Conservation (phyloP, 2,888 invertebrate species). For the Drosophila koepferae region DNA sequence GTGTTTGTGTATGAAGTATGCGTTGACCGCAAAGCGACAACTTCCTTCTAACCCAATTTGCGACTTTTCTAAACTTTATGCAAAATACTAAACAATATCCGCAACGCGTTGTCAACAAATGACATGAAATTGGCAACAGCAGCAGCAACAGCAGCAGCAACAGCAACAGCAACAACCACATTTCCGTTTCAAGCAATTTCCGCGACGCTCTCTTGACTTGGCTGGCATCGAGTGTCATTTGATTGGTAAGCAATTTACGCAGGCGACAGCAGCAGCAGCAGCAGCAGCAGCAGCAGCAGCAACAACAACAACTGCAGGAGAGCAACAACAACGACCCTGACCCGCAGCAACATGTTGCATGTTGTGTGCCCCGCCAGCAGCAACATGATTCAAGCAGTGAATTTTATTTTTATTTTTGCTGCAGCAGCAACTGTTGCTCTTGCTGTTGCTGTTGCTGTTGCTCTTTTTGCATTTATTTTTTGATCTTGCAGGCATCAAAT, state of each 20-base stretch:
- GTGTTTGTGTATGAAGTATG: not conserved
- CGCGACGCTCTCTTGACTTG: conserved; percentile 60
- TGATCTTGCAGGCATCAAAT: conserved; percentile 61
- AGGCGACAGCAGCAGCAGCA: conserved; percentile 38
- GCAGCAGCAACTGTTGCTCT: not conserved
- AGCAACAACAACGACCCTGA: conserved; percentile 66
- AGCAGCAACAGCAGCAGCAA: conserved; percentile 28
- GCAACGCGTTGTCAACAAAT: conserved; percentile 77
- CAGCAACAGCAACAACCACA: conserved; percentile 63
- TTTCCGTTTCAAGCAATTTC: conserved; percentile 81
- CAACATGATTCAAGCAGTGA: conserved; percentile 43
- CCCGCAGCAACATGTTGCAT: conserved; percentile 75
- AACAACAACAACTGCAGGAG: conserved; percentile 2
- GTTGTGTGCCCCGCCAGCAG: conserved; percentile 45
- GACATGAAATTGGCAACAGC: conserved; percentile 76
- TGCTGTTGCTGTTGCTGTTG: not conserved
- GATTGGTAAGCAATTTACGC: conserved; percentile 77
- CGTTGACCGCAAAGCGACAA: conserved; percentile 54
- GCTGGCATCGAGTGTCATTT: conserved; percentile 63
- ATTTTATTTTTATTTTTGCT: conserved; percentile 21
- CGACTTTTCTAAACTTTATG: conserved; percentile 57
- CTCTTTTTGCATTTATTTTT: conserved; percentile 38
- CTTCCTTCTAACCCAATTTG: conserved; percentile 75
- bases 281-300: conserved; percentile 19
- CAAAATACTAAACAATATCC: conserved; percentile 79